phyloP scores from a whole-genome alignment of 2,888 invertebrate genomes.

The Serrognathus titanus region DNA sequence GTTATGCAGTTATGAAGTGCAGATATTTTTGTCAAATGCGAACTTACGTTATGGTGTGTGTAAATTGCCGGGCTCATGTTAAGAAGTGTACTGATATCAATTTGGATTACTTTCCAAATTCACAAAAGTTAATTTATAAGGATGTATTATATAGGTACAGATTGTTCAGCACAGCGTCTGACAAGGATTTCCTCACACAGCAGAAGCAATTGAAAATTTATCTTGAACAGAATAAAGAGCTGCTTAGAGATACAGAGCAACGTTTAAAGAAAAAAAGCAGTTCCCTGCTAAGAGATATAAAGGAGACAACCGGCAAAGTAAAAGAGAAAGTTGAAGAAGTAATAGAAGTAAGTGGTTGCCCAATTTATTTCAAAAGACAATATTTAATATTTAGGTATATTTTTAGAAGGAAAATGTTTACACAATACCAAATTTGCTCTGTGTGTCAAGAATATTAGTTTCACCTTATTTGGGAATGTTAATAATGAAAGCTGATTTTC shows the following conservation, averaged over 20 bases:
- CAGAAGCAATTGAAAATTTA: conserved; percentile 33
- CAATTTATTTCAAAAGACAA: not conserved
- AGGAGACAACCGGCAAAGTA: conserved; percentile 67
- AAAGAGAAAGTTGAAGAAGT: conserved; percentile 71
- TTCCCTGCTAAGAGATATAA: conserved; percentile 65
- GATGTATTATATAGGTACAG: conserved; percentile 1
- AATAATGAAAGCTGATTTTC: conserved; percentile 77
- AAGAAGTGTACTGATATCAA: conserved; percentile 7
- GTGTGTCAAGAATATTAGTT: conserved; percentile 76
- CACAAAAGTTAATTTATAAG: conserved; percentile 9
- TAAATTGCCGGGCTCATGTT: not conserved
- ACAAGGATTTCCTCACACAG: conserved; percentile 16
- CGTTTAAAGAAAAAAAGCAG: conserved; percentile 59
- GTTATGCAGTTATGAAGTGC: conserved; percentile 6
- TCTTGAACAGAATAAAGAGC: conserved; percentile 60
- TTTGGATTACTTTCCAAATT: conserved; percentile 6
- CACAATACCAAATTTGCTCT: conserved; percentile 91
- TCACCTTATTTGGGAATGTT: conserved; percentile 89
- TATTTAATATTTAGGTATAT: conserved; percentile 21
- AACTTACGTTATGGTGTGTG: not conserved
- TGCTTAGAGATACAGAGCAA: conserved; percentile 58
- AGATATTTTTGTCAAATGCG: conserved; percentile 8
- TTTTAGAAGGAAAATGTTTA: conserved; percentile 78
- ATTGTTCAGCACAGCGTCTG: conserved; percentile 19
- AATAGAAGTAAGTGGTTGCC: conserved; percentile 58